Evolutionary conservation across 2,888 invertebrate genomes (phyloP).

Genomic region (Oasisia sp.): DNA sequence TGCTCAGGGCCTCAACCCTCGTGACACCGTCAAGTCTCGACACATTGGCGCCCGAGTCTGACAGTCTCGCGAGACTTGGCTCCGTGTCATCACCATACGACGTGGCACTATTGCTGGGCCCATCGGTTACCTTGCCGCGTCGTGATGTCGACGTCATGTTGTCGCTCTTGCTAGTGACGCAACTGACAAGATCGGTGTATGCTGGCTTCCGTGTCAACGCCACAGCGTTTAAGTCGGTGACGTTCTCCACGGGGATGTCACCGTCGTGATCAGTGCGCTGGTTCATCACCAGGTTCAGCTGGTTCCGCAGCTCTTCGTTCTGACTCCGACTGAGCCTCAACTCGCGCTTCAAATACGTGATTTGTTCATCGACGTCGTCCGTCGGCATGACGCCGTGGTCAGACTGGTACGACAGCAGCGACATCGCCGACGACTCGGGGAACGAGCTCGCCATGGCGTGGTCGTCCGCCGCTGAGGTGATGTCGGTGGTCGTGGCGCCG

Average conservation of each 20-base stretch:
- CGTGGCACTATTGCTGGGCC: neutral
- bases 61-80: constrained; percentile 21
- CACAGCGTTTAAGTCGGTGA: neutral
- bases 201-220: neutral
- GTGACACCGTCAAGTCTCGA: neutral
- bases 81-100: constrained; percentile 17
- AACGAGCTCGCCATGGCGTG: constrained; percentile 29
- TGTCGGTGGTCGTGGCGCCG: constrained; percentile 19
- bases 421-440: constrained; percentile 19
- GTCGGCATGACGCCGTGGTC: neutral
- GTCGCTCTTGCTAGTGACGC: constrained; percentile 38
- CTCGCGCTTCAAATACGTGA: constrained; percentile 40
- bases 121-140: constrained; percentile 19
- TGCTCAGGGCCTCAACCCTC: constrained; percentile 30
- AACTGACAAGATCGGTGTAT: constrained; percentile 26
- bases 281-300: constrained; percentile 21
- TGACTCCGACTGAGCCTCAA: neutral
- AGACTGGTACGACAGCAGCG: constrained; percentile 27
- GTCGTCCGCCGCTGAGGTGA: neutral
- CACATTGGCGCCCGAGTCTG: neutral
- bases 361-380: constrained; percentile 27
- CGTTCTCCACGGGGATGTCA: neutral
- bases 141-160: constrained; percentile 35
- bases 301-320: constrained; percentile 23
- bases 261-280: constrained; percentile 21